A percentile compares a stretch with the other conserved stretches of the same genome.
Conservation (phyloP, 2,797 vertebrate genomes). For the Taeniopygia guttata region DNA sequence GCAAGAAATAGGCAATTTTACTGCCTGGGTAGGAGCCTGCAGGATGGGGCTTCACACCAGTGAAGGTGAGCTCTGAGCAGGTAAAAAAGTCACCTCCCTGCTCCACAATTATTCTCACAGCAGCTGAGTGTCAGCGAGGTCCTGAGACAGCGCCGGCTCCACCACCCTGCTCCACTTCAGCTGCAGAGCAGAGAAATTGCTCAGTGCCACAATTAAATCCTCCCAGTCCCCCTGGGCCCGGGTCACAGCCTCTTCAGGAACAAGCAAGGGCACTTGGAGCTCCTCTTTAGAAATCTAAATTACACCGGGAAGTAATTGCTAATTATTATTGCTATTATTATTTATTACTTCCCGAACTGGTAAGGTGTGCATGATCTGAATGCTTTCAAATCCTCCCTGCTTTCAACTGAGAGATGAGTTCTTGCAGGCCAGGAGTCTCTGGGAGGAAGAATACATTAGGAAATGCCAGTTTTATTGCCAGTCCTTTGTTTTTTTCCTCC, state of each 20-base stretch:
- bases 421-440: neutral
- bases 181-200: neutral
- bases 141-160: neutral
- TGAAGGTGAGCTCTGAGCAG: neutral
- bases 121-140: neutral
- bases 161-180: neutral
- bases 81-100: neutral
- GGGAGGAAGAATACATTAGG: neutral
- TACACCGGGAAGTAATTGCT: neutral
- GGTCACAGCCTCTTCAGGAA: neutral
- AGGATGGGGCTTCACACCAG: neutral
- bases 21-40: neutral
- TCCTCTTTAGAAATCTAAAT: neutral
- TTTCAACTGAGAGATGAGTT: neutral
- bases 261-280: neutral
- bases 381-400: neutral
- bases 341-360: neutral
- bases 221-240: neutral
- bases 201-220: constrained; percentile 11
- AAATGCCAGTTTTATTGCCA: neutral
- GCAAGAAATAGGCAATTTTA: neutral
- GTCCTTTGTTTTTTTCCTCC: neutral
- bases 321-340: neutral
- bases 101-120: neutral
- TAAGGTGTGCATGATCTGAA: neutral